Base-by-base conservation (phyloP, 2,113 vertebrate genomes). In the Ciconia boyciana region DNA sequence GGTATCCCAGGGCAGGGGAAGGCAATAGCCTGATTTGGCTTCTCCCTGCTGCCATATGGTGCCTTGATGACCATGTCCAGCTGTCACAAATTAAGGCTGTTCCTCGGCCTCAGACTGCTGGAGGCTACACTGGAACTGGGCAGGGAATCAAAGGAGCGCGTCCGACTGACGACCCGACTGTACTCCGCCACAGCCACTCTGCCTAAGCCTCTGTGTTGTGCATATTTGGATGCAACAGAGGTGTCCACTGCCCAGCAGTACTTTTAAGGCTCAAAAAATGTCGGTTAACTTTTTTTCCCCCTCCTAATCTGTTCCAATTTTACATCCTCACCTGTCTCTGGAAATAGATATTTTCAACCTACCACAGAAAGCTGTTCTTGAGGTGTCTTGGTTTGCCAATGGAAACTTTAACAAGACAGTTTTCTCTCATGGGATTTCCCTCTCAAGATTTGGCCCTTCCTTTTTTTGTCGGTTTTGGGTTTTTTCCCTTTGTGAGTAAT, bases 61-160 rank as follows among this genome's bases (percentile, higher is more conserved):
- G 64, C 65, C 87, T 95, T 2, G 18, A 17, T 61, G 72, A 80
- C 87, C 11, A 1, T 48, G 66, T 93, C 80, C 95, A 95, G 94
- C 91, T 96, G 93, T 89, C 89, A 62, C 95, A 95, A 96, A 96
- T 97, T 92, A 95, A 55, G 46, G 34, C 89, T 89, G 77, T 79
- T 80, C 83, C 65, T 94, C 0, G 0, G 86, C 83, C 87, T 72
- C 83, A 79, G 55, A 15, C 77, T 87, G 95, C 95, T 80, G 22
- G 26, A 95, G 89, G 89, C 91, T 87, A 18, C 10, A 5, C 69
- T 95, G 87, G 89, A 89, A 52, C 20, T 51, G 70, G 89, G 91
- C 91, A 89, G 58, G 32, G 61, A 89, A 97, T 96, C 91, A 94
- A 91, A 96, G 94, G 44, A 83, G 31, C 0, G 0, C 0, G 0